Base-by-base conservation (phyloP, 2,888 invertebrate genomes). In the Eupsilia transversa region DNA sequence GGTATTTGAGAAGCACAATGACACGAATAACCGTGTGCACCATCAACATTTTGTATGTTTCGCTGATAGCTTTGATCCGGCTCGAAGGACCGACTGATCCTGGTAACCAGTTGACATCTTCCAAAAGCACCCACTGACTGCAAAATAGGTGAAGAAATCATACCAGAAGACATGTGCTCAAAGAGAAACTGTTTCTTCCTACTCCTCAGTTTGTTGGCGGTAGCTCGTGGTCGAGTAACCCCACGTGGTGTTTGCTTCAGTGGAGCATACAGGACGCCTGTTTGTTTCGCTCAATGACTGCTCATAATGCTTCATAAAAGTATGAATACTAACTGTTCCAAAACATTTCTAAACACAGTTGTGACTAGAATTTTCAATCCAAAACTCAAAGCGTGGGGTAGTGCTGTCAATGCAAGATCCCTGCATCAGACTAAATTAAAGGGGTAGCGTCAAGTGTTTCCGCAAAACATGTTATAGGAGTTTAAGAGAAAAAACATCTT, bases 221-320 rank as follows among this genome's bases (percentile, higher is more conserved):
- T 41, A 41, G 30, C n/a, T n/a, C 82, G 84, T 84, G 83, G 83
- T 86, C 74, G 74, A 81, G 68, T 83, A 78, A 79, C 14, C 43
- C 76, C 83, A 91, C 92, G 90, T 91, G 92, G 90, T 63, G 46
- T 86, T 86, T 90, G 92, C 89, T 92, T 84, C 91, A 92, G 83
- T 93, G 91, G 85, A 91, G 90, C 92, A 86, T 76, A 78, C 90
- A 73, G 88, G 91, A 92, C 88, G 90, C 88, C 49, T 79, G 80
- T 66, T 85, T 80, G 80, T 71, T 85, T 85, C 85, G 79, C 85
- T 80, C 80, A 64, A 59, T 85, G 85, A 77, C 79, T 85, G 81
- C 81, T 71, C 75, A 83, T 41, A 20, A 27, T 10, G 10, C 35
- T 75, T 59, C 9, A 35, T 35, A 69, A 67, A 46, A 43, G 33